A percentile compares a stretch with the other conserved stretches of the same genome.
These are phyloP conservation scores for Drosophila bipectinata DNA, from an alignment of 1,140 invertebrate species.

Conservation along the genomic window DNA sequence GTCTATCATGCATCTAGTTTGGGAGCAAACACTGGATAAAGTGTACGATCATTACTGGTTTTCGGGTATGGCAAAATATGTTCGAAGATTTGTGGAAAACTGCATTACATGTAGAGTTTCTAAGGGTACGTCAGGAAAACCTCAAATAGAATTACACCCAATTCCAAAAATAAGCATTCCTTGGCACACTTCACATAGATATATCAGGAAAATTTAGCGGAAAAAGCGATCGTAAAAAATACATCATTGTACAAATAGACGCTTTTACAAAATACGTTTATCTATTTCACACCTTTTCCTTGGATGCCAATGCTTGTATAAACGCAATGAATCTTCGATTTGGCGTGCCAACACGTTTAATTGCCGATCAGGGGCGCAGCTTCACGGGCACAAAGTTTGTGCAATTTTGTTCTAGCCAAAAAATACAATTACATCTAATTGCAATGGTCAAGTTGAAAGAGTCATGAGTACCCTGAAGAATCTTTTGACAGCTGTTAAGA, in stretches of 20 bases:
- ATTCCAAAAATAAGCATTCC: background rate
- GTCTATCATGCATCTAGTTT: constrained; percentile 13
- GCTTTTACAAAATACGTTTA: constrained; percentile 1
- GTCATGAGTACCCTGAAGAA: too few species aligned
- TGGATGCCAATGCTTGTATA: background rate
- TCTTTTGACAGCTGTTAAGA: background rate
- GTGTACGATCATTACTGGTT: constrained; percentile 9
- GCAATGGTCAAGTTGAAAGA: background rate
- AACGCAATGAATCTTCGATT: constrained; percentile 5
- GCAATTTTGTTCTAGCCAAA: constrained; percentile 17
- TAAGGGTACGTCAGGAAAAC: constrained; percentile 8
- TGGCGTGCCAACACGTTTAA: background rate
- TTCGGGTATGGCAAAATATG: constrained; percentile 11
- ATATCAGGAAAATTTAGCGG: too few species aligned
- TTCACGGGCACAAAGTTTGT: constrained; percentile 1
- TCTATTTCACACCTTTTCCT: background rate
- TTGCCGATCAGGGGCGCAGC: background rate
- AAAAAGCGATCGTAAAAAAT: too few species aligned
- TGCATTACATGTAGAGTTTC: background rate
- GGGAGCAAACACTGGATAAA: background rate
- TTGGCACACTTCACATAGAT: too few species aligned
- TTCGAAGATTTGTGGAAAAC: constrained; percentile 12
- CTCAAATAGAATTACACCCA: constrained; percentile 6
- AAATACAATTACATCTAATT: constrained; percentile 20
- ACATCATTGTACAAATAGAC: too few species aligned